These are phyloP conservation scores for Anastrepha obliqua DNA, from an alignment of 1,140 invertebrate species.

Conservation along the genomic window DNA sequence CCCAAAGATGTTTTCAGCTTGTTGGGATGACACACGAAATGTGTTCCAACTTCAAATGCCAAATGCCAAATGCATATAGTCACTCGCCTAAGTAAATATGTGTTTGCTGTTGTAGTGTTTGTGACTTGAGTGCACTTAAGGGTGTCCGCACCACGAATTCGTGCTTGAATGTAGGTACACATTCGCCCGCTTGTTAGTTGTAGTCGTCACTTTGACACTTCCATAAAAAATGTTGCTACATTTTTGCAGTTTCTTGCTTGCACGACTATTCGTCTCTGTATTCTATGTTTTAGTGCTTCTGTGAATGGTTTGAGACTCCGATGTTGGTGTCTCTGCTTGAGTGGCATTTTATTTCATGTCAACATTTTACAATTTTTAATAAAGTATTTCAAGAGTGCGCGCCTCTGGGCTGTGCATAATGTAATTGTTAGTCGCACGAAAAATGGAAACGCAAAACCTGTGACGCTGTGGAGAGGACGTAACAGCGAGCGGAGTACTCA, in stretches of 20 bases:
- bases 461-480: no score
- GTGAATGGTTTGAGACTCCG: neutral
- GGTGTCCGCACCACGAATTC: neutral
- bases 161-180: neutral
- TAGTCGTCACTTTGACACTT: neutral
- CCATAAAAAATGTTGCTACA: neutral
- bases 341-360: constrained; percentile 44
- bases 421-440: neutral
- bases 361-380: constrained; percentile 42
- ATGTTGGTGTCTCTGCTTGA: neutral
- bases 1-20: neutral
- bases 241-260: constrained; percentile 24
- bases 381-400: constrained; percentile 14
- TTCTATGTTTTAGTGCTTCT: neutral
- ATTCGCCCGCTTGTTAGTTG: neutral
- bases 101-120: neutral
- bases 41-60: constrained; percentile 3
- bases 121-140: neutral
- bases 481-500: neutral
- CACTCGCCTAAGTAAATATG: neutral
- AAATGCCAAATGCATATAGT: neutral
- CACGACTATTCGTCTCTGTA: neutral
- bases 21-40: neutral
- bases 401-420: neutral
- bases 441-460: no score